These are phyloP conservation scores for Augiades crinisus DNA, from an alignment of 2,888 invertebrate species.

Conservation along the genomic window DNA sequence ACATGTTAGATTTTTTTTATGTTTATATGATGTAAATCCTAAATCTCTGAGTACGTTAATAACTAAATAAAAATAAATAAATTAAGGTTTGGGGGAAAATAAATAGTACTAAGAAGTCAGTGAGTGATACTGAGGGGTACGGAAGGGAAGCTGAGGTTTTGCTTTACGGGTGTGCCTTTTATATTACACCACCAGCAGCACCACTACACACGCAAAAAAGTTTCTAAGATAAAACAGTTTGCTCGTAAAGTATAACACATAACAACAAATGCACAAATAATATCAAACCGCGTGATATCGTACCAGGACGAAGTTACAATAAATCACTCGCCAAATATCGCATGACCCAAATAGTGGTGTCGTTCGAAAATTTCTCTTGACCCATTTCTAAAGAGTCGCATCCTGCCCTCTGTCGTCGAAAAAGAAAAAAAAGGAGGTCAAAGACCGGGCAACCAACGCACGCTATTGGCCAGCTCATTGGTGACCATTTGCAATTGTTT, in stretches of 20 bases:
- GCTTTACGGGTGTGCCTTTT: too few relatives aligned
- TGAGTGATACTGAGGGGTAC: too few relatives aligned
- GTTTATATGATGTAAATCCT: too few relatives aligned
- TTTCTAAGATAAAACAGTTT: not conserved
- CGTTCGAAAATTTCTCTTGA: conserved; percentile 53
- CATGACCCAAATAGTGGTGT: conserved; percentile 59
- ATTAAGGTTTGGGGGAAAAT: too few relatives aligned
- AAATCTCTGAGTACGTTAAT: too few relatives aligned
- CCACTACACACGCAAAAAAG: not conserved
- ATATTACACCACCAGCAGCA: not conserved
- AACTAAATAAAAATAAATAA: too few relatives aligned
- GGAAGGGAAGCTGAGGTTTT: too few relatives aligned
- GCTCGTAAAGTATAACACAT: not conserved
- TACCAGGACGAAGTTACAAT: conserved; percentile 12
- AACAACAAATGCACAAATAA: not conserved
- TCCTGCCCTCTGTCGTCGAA: conserved; percentile 41
- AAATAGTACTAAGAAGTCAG: too few relatives aligned
- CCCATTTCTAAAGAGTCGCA: conserved; percentile 61
- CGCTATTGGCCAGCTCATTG: conserved; percentile 40
- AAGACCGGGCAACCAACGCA: conserved; percentile 43
- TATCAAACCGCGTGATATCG: conserved; percentile 3
- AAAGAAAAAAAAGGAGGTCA: conserved; percentile 57
- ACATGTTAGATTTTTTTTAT: too few relatives aligned
- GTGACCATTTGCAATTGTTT: conserved; percentile 52
- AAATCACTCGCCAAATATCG: conserved; percentile 50